These are phyloP conservation scores for Operophtera brumata DNA, from an alignment of 2,888 invertebrate genomes.

Conservation along the genomic window DNA sequence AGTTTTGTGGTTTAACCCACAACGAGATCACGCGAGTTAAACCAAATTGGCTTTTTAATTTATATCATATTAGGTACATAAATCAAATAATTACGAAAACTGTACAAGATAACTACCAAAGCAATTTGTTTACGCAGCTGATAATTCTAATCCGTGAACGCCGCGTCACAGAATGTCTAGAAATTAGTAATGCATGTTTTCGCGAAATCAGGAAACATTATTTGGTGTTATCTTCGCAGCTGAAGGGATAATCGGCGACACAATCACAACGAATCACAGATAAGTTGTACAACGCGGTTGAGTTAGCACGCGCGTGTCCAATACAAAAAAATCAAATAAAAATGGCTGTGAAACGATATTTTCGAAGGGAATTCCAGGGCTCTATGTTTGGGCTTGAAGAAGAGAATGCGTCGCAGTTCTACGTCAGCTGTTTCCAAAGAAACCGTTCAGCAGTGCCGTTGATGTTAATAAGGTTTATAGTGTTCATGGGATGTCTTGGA, in stretches of 20 bases:
- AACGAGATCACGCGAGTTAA: conserved; percentile 1
- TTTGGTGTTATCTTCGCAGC: conserved; percentile 38
- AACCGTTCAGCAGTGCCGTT: conserved; percentile 53
- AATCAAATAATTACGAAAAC: conserved; percentile 2
- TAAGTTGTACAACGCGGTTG: conserved; percentile 33
- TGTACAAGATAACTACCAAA: neutral
- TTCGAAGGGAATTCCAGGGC: conserved; percentile 50
- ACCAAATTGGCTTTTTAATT: conserved; percentile 13
- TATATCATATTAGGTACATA: conserved; percentile 12
- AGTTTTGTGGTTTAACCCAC: neutral
- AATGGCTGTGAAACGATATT: conserved; percentile 61
- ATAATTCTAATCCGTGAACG: neutral
- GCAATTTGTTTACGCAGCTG: neutral
- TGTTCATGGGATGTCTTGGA: conserved; percentile 54
- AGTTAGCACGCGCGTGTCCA: conserved; percentile 19
- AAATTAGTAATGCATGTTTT: conserved; percentile 9
- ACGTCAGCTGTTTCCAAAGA: conserved; percentile 54
- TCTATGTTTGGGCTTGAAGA: conserved; percentile 52
- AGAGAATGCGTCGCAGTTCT: conserved; percentile 56
- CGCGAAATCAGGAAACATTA: conserved; percentile 32
- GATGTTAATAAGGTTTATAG: conserved; percentile 47
- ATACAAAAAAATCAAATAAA: conserved; percentile 21
- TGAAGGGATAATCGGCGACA: conserved; percentile 34
- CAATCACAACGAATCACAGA: conserved; percentile 40
- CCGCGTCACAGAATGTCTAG: neutral